These are phyloP conservation scores for Epicauta chinensis DNA, from an alignment of 1,140 invertebrate species.

Conservation along the genomic window DNA sequence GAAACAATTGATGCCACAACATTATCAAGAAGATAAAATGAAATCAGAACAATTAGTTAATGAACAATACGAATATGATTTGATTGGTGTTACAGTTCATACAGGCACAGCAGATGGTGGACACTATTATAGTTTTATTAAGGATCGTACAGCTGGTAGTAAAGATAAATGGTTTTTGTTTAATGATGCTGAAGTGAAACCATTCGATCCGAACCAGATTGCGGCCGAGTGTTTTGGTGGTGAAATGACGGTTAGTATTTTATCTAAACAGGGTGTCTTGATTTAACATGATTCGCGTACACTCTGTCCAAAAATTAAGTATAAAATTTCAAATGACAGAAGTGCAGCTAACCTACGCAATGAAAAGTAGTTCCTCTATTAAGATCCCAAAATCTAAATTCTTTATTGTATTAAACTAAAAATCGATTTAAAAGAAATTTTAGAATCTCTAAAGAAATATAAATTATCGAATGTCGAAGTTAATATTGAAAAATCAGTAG, in stretches of 20 bases:
- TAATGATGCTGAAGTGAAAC: conserved; percentile 94
- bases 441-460: too few relatives aligned
- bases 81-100: conserved; percentile 94
- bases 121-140: conserved; percentile 95
- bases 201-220: conserved; percentile 90
- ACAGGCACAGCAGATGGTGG: conserved; percentile 94
- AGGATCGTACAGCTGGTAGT: conserved; percentile 65
- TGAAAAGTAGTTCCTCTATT: too few relatives aligned
- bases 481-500: too few relatives aligned
- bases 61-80: conserved; percentile 74
- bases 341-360: too few relatives aligned
- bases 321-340: too few relatives aligned
- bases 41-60: conserved; percentile 47
- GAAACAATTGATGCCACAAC: conserved; percentile 84
- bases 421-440: too few relatives aligned
- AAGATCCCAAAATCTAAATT: too few relatives aligned
- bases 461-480: too few relatives aligned
- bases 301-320: too few relatives aligned
- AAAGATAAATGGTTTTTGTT: conserved; percentile 90
- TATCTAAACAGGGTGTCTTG: too few relatives aligned
- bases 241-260: conserved; percentile 76
- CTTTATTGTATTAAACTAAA: too few relatives aligned
- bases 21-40: conserved; percentile 62
- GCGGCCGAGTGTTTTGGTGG: conserved; percentile 94
- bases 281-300: too few relatives aligned